A percentile compares a stretch with the other conserved stretches of the same genome.
These are phyloP conservation scores for Drosophila grimshawi DNA, from an alignment of 1,140 invertebrate species.

Conservation along the genomic window DNA sequence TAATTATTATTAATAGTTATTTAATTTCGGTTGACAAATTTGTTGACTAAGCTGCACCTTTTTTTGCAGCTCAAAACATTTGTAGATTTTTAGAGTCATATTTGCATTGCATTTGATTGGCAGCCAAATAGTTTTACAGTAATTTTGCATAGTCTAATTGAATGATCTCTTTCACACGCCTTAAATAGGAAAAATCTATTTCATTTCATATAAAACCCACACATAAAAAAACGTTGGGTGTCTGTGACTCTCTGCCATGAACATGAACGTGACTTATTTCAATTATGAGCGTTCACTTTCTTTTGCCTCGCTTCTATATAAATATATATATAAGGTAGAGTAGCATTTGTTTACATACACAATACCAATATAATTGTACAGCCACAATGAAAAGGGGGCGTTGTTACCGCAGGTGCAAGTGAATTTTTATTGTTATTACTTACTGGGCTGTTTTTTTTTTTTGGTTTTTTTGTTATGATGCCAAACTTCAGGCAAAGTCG, in stretches of 20 bases:
- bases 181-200: constrained; percentile 17
- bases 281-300: constrained; percentile 63
- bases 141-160: too few relatives aligned
- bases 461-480: constrained; percentile 1
- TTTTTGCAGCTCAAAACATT: background rate
- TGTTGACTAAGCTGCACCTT: background rate
- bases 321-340: constrained; percentile 8
- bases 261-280: constrained; percentile 68
- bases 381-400: constrained; percentile 12
- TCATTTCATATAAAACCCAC: constrained; percentile 42
- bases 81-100: background rate
- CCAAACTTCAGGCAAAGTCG: constrained; percentile 34
- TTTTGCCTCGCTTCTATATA: constrained; percentile 43
- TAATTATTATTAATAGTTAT: constrained; percentile 12
- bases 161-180: background rate
- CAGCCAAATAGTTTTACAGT: too few relatives aligned
- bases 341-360: constrained; percentile 15
- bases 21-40: background rate
- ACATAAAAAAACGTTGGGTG: constrained; percentile 23
- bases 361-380: constrained; percentile 17
- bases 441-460: constrained; percentile 5
- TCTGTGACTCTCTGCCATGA: constrained; percentile 27
- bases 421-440: constrained; percentile 35
- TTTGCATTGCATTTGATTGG: too few relatives aligned
- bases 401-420: constrained; percentile 39